Evolutionary conservation across 2,797 vertebrate genomes (phyloP), one percentile per base, ranked within the genome.

Genomic region (Urophycis tenuis): DNA sequence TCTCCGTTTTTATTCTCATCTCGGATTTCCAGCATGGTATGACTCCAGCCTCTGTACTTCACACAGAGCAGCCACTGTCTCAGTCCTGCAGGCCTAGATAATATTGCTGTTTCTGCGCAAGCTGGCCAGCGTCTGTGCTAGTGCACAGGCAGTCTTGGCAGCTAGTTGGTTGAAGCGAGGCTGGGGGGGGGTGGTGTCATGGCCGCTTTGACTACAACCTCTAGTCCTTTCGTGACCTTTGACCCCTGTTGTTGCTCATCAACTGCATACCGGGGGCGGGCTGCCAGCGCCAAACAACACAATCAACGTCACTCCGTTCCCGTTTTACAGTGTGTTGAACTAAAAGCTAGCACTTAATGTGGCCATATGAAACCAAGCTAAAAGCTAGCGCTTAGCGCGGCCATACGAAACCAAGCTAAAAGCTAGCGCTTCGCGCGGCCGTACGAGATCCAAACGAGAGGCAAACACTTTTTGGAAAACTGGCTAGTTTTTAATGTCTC

Each of bases 161-260:
- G 32, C n/a, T 75, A 73, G 35, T 73, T 31, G 69, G 4, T 71
- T 31, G 15, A 33, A 33, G 29, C 36, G n/a, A 31, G 33, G n/a
- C 32, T 32, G 41, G 25, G 17, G 45, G 45, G 45, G 4, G 4
- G 45, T 15, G 45, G 7, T 22, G 60, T 25, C n/a, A n/a, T 8
- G 49, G 60, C 8, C 25, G 73, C 6, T 49, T 74, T 74, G 34
- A 32, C 74, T 74, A 33, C 5, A 17, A 35, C 11, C 33, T 71
- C 6, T 30, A n/a, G 75, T 71, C 60, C 22, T 71, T 71, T 72
- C 19, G 2, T 36, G 64, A 30, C 75, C 39, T 84, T 73, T 81
- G 64, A 74, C 75, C 74, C 81, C 2, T 34, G 3, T 53, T 76
- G 67, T 75, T 78, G 75, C 82, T 83, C 74, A 81, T 81, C 78